phyloP scores from a whole-genome alignment of 2,888 invertebrate genomes.

The Macaria liturata region DNA sequence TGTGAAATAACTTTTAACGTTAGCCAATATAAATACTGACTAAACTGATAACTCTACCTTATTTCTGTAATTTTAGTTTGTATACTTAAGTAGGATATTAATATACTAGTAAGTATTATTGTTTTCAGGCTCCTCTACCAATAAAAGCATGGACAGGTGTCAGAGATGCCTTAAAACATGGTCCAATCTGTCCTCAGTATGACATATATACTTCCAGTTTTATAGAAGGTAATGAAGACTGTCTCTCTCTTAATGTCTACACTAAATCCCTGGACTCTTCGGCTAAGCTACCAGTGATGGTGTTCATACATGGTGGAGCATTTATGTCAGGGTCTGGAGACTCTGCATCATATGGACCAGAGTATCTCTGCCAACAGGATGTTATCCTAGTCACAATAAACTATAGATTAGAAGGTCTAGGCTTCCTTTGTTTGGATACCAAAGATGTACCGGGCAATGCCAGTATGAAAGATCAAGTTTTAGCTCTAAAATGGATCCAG shows the following conservation, averaged over 20 bases:
- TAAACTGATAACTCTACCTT: no score
- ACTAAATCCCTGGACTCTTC: slow-evolving; percentile 43
- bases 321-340: slow-evolving; percentile 64
- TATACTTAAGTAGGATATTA: no score
- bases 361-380: slow-evolving; percentile 62
- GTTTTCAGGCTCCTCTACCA: slow-evolving; percentile 58
- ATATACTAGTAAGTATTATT: no score
- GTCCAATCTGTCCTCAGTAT: slow-evolving; percentile 61
- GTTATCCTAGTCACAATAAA: slow-evolving; percentile 70
- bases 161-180: slow-evolving; percentile 60
- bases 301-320: slow-evolving; percentile 70
- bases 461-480: slow-evolving; percentile 66
- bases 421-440: slow-evolving; percentile 52
- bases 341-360: slow-evolving; percentile 57
- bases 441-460: slow-evolving; percentile 65
- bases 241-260: slow-evolving; percentile 63
- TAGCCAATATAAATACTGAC: no score
- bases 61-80: no score
- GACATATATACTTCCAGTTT: slow-evolving; percentile 44
- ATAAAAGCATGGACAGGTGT: slow-evolving; percentile 56
- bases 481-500: slow-evolving; percentile 58
- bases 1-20: no score
- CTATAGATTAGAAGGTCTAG: slow-evolving; percentile 58
- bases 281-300: slow-evolving; percentile 57
- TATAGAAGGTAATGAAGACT: slow-evolving; percentile 59